Percentiles rank a stretch among this genome's conserved stretches.
phyloP scores from a whole-genome alignment of 2,888 invertebrate species.

The Dinocampus coccinellae region DNA sequence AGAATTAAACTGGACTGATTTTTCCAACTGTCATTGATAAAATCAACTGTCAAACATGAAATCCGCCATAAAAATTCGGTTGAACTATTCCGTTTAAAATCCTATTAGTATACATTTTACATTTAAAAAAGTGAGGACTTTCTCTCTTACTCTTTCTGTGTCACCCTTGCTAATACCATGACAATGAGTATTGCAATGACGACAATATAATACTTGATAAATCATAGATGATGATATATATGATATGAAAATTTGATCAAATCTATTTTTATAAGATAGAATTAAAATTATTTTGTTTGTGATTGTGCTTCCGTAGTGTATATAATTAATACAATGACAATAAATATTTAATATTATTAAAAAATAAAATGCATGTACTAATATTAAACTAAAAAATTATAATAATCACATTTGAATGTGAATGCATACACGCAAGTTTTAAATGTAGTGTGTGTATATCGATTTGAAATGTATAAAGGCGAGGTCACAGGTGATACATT shows the following conservation, averaged over 20 bases:
- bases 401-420: not conserved
- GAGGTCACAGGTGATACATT: conserved; percentile 61
- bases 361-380: too few relatives aligned
- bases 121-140: conserved; percentile 33
- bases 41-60: conserved; percentile 47
- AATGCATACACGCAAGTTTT: conserved; percentile 22
- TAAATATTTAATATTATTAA: too few relatives aligned
- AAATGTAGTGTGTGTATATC: conserved; percentile 44
- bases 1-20: conserved; percentile 39
- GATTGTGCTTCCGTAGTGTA: not conserved
- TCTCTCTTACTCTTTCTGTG: not conserved
- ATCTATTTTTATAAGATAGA: not conserved
- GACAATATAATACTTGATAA: not conserved
- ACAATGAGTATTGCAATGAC: conserved; percentile 36
- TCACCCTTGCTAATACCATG: conserved; percentile 37
- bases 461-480: conserved; percentile 53
- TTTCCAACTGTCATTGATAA: conserved; percentile 39
- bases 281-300: not conserved
- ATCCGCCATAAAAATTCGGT: conserved; percentile 54
- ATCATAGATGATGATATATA: not conserved
- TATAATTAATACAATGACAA: not conserved
- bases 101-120: conserved; percentile 53
- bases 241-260: not conserved
- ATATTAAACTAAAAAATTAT: too few relatives aligned
- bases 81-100: conserved; percentile 48